Base-by-base conservation (phyloP, 2,888 invertebrate genomes). In the Eucera pruinosa region DNA sequence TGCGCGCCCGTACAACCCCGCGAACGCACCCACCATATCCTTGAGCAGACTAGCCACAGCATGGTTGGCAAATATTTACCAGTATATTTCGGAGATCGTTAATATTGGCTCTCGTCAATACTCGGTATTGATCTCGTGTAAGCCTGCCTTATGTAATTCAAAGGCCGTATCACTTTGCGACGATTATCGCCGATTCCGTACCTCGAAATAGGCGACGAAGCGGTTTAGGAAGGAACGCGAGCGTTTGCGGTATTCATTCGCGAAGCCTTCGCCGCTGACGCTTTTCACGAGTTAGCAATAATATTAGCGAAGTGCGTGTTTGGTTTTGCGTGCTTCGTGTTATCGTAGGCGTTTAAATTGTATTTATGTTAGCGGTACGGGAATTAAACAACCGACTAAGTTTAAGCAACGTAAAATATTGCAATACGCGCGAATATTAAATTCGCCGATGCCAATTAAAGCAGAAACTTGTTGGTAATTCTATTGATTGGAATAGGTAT, bases 61-160 rank as follows among this genome's bases (percentile, higher is more conserved):
- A 78, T 73, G 82, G 80, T 85, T 81, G 69, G 57, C 86, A 88
- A 88, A 88, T 88, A 88, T 88, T 88, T 88, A 85, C 87, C 82
- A 64, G 85, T 79, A 87, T 87, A 88, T 88, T 88, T 88, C 83
- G 84, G 83, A 80, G 87, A 88, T 88, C 84, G 88, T 87, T 88
- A 87, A 89, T 88, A 88, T 88, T 89, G 86, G 83, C 81, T 85
- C 80, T 88, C 81, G 79, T 64, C 82, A 62, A 73, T 84, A 69
- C 69, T 57, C 78, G 57, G 78, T 86, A 86, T 87, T 77, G 86
- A 86, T 86, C 84, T 74, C 80, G 77, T 71, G 66, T 57, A 71
- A 73, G 61, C 69, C 52, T 60, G 52, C 64, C 78, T 84, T 86
- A 81, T 64, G 78, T 83, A 84, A 85, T 68, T 80, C 41, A 79